Percentiles rank a stretch among this genome's conserved stretches.
phyloP scores from a whole-genome alignment of 2,888 invertebrate species.

The Mycalesis mineus region DNA sequence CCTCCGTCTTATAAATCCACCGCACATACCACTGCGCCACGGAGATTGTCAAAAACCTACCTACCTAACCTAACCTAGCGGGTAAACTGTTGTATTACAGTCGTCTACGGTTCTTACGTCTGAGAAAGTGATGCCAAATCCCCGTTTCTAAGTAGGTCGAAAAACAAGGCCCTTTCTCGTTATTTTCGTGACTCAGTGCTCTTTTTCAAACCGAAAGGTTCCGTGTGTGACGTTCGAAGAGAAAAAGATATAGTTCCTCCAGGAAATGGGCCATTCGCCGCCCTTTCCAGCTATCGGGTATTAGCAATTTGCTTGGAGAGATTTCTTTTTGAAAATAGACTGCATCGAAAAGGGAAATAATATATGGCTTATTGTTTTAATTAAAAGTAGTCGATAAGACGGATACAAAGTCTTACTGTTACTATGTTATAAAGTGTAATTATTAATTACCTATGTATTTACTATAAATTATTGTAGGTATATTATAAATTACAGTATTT shows the following conservation, averaged over 20 bases:
- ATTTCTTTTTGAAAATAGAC: slow-evolving; percentile 40
- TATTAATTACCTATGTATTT: too few relatives aligned
- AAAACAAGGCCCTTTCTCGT: slow-evolving; percentile 21
- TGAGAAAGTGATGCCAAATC: slow-evolving; percentile 9
- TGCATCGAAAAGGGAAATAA: slow-evolving; percentile 37
- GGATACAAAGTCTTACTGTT: too few relatives aligned
- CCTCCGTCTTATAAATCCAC: too few relatives aligned
- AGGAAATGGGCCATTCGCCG: slow-evolving; percentile 64
- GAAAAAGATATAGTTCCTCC: slow-evolving; percentile 60
- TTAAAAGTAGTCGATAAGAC: too few relatives aligned
- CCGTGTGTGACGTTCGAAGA: slow-evolving; percentile 33
- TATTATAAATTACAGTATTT: too few relatives aligned
- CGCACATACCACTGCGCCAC: too few relatives aligned
- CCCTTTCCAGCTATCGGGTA: slow-evolving; percentile 62
- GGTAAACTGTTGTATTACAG: too few relatives aligned
- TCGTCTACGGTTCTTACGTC: background rate
- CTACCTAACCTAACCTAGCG: too few relatives aligned
- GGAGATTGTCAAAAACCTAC: too few relatives aligned
- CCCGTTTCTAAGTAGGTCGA: slow-evolving; percentile 21
- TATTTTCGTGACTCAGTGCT: slow-evolving; percentile 23
- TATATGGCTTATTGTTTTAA: slow-evolving; percentile 37
- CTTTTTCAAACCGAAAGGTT: slow-evolving; percentile 22
- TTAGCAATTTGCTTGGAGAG: slow-evolving; percentile 68
- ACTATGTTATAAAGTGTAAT: too few relatives aligned
- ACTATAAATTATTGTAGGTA: too few relatives aligned